Evolutionary conservation across 2,113 vertebrate genomes (phyloP), one percentile per base, ranked within the genome.

Genomic region (Dolichallabes microphthalmus): DNA sequence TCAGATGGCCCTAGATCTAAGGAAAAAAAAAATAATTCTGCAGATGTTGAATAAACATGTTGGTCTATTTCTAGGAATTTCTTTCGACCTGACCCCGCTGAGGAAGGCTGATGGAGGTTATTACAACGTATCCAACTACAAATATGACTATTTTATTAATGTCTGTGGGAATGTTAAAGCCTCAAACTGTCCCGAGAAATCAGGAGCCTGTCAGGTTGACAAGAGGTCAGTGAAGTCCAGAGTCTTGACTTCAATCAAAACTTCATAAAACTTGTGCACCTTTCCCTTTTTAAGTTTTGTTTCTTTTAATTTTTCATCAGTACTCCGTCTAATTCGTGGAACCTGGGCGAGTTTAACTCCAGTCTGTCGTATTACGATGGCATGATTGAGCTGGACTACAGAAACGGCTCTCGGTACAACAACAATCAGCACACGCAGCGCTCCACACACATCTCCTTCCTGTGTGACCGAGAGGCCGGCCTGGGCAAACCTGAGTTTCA

Each of bases 281-380:
- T 25, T 50, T n/a, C 52, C 52, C 12, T 71, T 11, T 39, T 20
- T 25, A 14, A 11, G 17, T n/a, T 35, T 20, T n/a, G 12, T 15
- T 35, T 4, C 7, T 27, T 75, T 22, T 35, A 20, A 88, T 2
- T 2, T 45, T 77, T 66, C 68, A 20, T 78, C 66, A 89, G 89
- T 4, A 25, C 76, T 25, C 13, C 14, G 11, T 22, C 20, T 4
- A 93, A 90, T 0, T 83, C 64, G 1, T 98, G 97, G 97, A 98
- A 91, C 93, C 93, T 99, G 50, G 98, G 98, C 0, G 45, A 94
- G 8, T 95, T 93, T 0, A 97, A 93, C 83, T 92, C 94, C 13
- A 95, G 79, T n/a, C 95, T 99, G 85, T 95, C 96, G 0, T 99
- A 99, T 88, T 99, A 99, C 1, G 93, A 99, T 60, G 98, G 98